A percentile compares a stretch with the other conserved stretches of the same genome.
Conservation (phyloP, 2,113 vertebrate genomes). For the Menura novaehollandiae region DNA sequence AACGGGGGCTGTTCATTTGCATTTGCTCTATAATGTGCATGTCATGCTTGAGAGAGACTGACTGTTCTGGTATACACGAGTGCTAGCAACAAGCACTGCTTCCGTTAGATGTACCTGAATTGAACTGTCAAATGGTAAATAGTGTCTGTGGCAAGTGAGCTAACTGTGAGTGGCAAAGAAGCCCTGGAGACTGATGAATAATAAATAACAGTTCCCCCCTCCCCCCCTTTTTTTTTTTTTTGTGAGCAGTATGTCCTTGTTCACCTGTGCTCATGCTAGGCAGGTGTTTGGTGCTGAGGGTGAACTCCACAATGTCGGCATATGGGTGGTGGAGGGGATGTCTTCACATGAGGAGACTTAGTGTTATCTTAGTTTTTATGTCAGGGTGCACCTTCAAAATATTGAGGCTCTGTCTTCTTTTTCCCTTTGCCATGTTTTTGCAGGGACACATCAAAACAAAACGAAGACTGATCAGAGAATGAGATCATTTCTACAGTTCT, state of each 20-base stretch:
- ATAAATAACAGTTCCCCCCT: background rate
- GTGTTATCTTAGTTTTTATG: background rate
- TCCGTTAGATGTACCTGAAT: constrained; percentile 39
- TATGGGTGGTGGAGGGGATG: background rate
- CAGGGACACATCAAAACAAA: background rate
- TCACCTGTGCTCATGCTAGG: background rate
- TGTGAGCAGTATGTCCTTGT: background rate
- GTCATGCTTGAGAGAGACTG: constrained; percentile 44
- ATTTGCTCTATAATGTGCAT: constrained; percentile 39
- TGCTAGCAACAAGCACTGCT: background rate
- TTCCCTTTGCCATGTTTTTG: background rate
- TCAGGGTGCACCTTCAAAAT: background rate
- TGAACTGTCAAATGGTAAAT: constrained; percentile 62
- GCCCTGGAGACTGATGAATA: constrained; percentile 46
- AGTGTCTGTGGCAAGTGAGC: constrained; percentile 5
- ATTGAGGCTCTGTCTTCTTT: background rate
- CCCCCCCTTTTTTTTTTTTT: background rate
- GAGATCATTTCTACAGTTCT: background rate
- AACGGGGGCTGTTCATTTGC: constrained; percentile 22
- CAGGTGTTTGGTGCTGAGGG: background rate
- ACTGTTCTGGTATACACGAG: constrained; percentile 28
- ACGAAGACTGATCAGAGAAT: background rate
- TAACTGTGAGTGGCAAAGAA: constrained; percentile 53
- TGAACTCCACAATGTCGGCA: background rate
- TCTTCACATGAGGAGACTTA: background rate